Evolutionary conservation across 2,797 vertebrate genomes (phyloP), one percentile per base, ranked within the genome.

Genomic region (Coluber constrictor): DNA sequence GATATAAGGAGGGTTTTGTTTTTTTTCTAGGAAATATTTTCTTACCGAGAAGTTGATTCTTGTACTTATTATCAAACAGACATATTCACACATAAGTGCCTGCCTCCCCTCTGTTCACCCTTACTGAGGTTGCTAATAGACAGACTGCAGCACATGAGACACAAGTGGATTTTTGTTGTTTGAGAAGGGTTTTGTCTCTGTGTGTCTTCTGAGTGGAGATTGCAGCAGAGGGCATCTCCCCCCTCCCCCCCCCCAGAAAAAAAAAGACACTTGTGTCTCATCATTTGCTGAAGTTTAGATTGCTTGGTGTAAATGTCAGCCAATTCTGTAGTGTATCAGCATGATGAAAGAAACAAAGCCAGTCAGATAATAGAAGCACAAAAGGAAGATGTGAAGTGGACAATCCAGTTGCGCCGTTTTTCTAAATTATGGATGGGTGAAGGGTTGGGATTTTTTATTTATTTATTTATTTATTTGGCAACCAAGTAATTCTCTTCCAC

Each of bases 401-500:
- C 10, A 94, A 96, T 95, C 94, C 60, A 88, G 37, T 87, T 94
- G 88, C 90, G 94, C 94, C 70, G 92, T 94, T 94, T 92, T 93
- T 87, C 74, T 95, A 96, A 96, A 96, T 95, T 93, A 95, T 59
- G 87, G 95, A 92, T 47, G 43, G 20, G 20, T 83, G 10, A 47
- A 47, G 37, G 43, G 20, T 47, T 74, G 70, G 32, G 70, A 74
- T 70, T 32, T 61, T 2, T 59, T 18, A n/a, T n/a, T 13, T 13
- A 20, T 60, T 2, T 37, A 37, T 2, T 60, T 60, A 2, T 60
- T 60, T 27, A 25, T 61, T 61, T 61, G 4, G 86, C 89, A 96
- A 94, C 90, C 87, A 94, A 95, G 95, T 96, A 93, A 96, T 96
- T 95, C 91, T 92, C 94, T 95, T 95, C 51, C 23, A 92, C 93